A percentile compares a stretch with the other conserved stretches of the same genome.
Conservation (phyloP, 2,888 invertebrate species). For the Xanthorhoe designata region DNA sequence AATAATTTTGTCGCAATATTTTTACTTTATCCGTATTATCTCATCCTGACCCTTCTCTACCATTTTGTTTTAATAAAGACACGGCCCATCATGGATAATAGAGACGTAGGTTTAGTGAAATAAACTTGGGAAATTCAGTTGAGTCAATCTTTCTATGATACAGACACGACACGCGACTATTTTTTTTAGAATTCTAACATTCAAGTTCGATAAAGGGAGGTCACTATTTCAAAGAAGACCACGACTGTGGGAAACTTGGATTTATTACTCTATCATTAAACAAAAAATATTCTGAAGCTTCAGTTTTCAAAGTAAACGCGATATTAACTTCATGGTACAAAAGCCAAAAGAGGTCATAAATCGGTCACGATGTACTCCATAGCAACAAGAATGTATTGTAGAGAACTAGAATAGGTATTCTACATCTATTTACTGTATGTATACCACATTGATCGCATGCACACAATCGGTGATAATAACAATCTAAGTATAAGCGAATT, state of each 20-base stretch:
- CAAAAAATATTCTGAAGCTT: too few species aligned
- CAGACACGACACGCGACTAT: background rate
- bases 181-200: background rate
- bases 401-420: background rate
- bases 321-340: too few species aligned
- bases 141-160: too few species aligned
- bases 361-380: background rate
- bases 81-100: background rate
- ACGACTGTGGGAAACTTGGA: too few species aligned
- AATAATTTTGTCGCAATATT: slow-evolving; percentile 23
- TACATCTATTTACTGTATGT: background rate
- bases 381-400: background rate
- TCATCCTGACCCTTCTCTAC: slow-evolving; percentile 2
- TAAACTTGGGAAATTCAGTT: background rate
- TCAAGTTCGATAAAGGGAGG: background rate
- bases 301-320: too few species aligned
- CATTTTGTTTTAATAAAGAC: background rate
- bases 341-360: background rate
- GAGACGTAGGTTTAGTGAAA: background rate
- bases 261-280: too few species aligned
- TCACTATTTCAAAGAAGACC: too few species aligned
- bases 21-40: slow-evolving; percentile 8
- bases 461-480: slow-evolving; percentile 24
- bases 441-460: slow-evolving; percentile 19
- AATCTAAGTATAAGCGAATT: slow-evolving; percentile 18